Evolutionary conservation across 2,113 vertebrate species (phyloP).

Genomic region (Alces alces): DNA sequence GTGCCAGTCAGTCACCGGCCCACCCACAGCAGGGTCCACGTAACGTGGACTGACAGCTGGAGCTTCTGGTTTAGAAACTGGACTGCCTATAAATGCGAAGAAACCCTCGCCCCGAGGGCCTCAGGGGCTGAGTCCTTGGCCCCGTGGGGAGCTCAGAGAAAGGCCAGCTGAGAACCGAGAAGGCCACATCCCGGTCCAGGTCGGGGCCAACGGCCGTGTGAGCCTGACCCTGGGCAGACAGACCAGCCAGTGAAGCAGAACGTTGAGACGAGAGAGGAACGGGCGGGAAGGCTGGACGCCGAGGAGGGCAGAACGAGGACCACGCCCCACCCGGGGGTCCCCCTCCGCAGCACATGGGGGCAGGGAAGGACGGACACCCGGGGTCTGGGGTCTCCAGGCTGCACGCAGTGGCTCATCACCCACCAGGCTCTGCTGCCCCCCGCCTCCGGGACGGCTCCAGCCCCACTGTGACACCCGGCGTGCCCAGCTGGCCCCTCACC

Average conservation of each 20-base stretch:
- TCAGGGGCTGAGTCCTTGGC: background rate
- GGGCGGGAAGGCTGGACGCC: background rate
- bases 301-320: too few species aligned
- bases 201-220: rapidly evolving
- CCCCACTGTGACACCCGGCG: rapidly evolving
- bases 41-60: background rate
- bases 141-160: rapidly evolving
- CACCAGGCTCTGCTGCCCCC: background rate
- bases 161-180: background rate
- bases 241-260: background rate
- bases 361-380: rapidly evolving
- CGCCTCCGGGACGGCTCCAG: background rate
- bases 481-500: background rate
- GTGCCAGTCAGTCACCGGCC: rapidly evolving
- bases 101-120: rapidly evolving
- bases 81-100: background rate
- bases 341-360: background rate
- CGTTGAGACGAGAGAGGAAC: rapidly evolving
- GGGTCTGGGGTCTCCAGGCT: rapidly evolving
- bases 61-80: background rate
- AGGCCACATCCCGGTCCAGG: rapidly evolving
- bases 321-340: rapidly evolving
- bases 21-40: rapidly evolving
- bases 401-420: rapidly evolving
- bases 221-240: too few species aligned